Base-by-base conservation (phyloP, 2,797 vertebrate species). In the Coranthus polyacanthus region DNA sequence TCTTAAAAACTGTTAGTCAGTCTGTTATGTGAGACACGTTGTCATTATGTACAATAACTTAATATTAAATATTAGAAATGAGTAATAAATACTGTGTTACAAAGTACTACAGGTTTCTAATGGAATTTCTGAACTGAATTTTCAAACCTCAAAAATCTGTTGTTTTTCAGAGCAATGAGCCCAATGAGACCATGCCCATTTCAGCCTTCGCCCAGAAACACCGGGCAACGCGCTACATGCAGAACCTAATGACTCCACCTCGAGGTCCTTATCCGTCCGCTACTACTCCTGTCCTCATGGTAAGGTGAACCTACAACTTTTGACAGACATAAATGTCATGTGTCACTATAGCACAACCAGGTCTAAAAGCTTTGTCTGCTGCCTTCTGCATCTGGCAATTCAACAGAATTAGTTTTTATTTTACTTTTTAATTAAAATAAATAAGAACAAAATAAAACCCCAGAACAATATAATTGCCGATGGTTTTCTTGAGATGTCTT, bases 141-240 rank as follows among this genome's bases (percentile, higher is more conserved):
- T n/a, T n/a, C 10, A 2, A 10, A 21, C 51, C 6, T 56, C 22
- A n/a, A 43, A 7, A 36, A 22, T 38, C 0, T 16, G 1, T 1
- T 49, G 10, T 58, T 76, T 75, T 26, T 26, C 92, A 99, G 98
- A 99, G 98, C 79, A 98, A 98, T 0, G 97, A 99, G 78, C 96
- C 98, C 81, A 97, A 96, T 29, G 98, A 99, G 88, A 99, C 98
- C 2, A 99, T 99, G 98, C 98, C 97, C 44, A 99, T 99, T 66
- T 94, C 97, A 75, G 96, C 98, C 78, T 99, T 99, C 62, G 97
- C 96, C 62, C 98, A 98, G 89, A 99, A 98, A 84, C 98, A 98
- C 41, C 94, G 98, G 32, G 95, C 97, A 4, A 94, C 96, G 3
- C 94, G 97, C 56, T 98, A 86, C 79, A 83, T 95, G 68, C 94